These are phyloP conservation scores for Harlomillsia oculata DNA, from an alignment of 1,140 invertebrate species.

Conservation along the genomic window DNA sequence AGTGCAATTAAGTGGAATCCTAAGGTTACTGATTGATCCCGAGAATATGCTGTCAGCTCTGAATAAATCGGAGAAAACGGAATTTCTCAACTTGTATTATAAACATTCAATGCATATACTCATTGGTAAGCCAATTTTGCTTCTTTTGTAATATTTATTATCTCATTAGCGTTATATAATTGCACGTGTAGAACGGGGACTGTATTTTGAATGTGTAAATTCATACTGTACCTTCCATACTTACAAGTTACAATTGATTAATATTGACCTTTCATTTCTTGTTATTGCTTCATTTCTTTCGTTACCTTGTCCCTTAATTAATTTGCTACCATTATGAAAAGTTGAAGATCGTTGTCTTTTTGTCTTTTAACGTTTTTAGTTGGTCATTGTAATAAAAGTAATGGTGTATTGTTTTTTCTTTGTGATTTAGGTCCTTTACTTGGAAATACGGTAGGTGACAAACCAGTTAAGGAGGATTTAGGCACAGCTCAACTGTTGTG, in stretches of 20 bases:
- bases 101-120: constrained; percentile 94
- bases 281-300: too few relatives aligned
- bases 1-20: constrained; percentile 86
- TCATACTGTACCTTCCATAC: constrained; percentile 3
- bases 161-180: too few relatives aligned
- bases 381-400: too few relatives aligned
- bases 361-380: too few relatives aligned
- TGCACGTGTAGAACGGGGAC: too few relatives aligned
- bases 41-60: constrained; percentile 94
- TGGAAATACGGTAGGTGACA: constrained; percentile 77
- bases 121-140: constrained; percentile 54
- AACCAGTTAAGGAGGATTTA: constrained; percentile 84
- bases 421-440: constrained; percentile 64
- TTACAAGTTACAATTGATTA: not conserved
- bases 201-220: too few relatives aligned
- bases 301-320: too few relatives aligned
- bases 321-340: too few relatives aligned
- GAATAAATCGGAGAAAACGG: constrained; percentile 93
- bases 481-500: constrained; percentile 90
- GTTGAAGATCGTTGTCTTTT: too few relatives aligned
- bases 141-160: too few relatives aligned
- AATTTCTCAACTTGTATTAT: constrained; percentile 98
- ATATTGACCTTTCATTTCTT: too few relatives aligned
- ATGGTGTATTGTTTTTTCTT: constrained; percentile 11
- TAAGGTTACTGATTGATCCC: constrained; percentile 88